Base-by-base conservation (phyloP, 2,797 vertebrate genomes). In the Sebastes itinus region DNA sequence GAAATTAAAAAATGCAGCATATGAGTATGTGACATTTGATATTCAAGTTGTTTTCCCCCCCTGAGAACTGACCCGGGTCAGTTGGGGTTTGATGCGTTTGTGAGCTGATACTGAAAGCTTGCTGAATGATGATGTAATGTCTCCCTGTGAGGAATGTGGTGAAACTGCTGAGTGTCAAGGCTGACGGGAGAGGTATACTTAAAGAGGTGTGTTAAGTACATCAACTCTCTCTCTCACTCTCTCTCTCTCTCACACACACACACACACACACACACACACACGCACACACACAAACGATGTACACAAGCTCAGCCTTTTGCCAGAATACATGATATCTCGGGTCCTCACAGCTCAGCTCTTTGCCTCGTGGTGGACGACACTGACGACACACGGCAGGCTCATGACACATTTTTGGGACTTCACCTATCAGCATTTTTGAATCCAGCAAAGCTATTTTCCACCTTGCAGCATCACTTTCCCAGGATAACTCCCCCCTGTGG, bases 41-140 rank as follows among this genome's bases (percentile, higher is more conserved):
- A 33, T 46, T 16, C 1, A 49, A 68, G 77, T 65, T 66, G 1
- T 61, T 61, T 35, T 20, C 20, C 11, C 8, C 10, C 23, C 10
- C 64, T 10, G 20, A 80, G 52, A 76, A 27, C 5, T 10, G 33
- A 6, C n/a, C 4, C 18, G 0, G 30, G 4, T 80, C 66, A 69
- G 62, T 13, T 55, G 27, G 12, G 71, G 32, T 55, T 64, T 59
- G 22, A 82, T 62, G 1, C 52, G 27, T 76, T 70, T 33, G 59
- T 58, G 72, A 49, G 70, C 35, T 72, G 58, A 78, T 35, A 66
- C 27, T 64, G 23, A 58, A 35, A 20, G 28, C 23, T 82, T 78
- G 28, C 65, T 65, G 72, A 76, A 62, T 23, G 65, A 68, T 91
- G 90, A 91, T 79, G 88, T 91, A 68, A 89, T 84, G 79, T 73